Evolutionary conservation across 2,888 invertebrate genomes (phyloP).

Genomic region (Chrysopilus asiliformis): DNA sequence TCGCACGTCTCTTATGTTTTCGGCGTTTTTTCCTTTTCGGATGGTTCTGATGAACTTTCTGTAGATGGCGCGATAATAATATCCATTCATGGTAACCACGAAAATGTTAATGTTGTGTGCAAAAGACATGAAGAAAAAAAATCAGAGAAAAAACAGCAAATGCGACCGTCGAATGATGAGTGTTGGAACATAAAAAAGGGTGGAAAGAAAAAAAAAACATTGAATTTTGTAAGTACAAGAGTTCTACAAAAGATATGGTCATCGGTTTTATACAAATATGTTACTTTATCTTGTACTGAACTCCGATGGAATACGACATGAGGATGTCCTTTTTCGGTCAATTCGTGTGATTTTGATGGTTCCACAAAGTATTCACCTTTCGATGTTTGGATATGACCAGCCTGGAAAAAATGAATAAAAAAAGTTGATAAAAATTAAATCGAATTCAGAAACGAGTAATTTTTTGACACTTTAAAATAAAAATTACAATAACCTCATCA

Average conservation of each 20-base stretch:
- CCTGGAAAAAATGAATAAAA: slow-evolving; percentile 34
- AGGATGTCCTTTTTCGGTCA: slow-evolving; percentile 40
- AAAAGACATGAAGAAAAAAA: too few species aligned
- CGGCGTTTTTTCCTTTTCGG: slow-evolving; percentile 35
- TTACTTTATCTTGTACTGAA: slow-evolving; percentile 39
- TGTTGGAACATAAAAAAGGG: too few species aligned
- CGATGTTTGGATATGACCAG: slow-evolving; percentile 51
- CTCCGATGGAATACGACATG: slow-evolving; percentile 57
- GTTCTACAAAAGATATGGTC: too few species aligned
- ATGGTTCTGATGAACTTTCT: slow-evolving; percentile 8
- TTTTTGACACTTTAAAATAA: too few species aligned
- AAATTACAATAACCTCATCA: too few species aligned
- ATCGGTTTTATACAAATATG: background rate
- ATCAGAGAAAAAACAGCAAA: too few species aligned
- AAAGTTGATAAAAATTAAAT: background rate
- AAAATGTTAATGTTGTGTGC: too few species aligned
- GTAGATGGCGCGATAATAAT: too few species aligned
- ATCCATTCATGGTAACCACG: too few species aligned
- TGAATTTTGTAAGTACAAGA: too few species aligned
- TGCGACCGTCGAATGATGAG: too few species aligned
- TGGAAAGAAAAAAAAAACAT: too few species aligned
- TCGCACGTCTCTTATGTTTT: slow-evolving; percentile 30
- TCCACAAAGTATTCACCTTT: slow-evolving; percentile 59
- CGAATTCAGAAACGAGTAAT: background rate
- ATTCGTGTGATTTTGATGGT: slow-evolving; percentile 44